These are phyloP conservation scores for Oscarella lobularis DNA, from an alignment of 37 sponge, comb jelly and placozoan genomes.

Conservation along the genomic window DNA sequence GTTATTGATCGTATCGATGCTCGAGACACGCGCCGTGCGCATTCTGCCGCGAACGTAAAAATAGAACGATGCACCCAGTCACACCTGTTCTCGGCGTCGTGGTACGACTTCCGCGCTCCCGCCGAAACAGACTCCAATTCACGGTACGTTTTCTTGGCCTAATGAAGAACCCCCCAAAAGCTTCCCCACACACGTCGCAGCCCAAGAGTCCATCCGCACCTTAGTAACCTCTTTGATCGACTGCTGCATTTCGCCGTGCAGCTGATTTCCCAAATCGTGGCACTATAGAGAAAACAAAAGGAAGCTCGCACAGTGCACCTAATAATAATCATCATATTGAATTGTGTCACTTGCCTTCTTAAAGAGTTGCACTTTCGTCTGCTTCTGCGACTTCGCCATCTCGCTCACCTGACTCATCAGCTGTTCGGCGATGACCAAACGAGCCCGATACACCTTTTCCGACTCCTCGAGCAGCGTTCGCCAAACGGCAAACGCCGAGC, in stretches of 20 bases:
- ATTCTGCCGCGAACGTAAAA: too few relatives aligned
- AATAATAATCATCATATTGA: too few relatives aligned
- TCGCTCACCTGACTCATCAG: slow-evolving; percentile 35
- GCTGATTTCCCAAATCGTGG: slow-evolving; percentile 8
- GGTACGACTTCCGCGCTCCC: slow-evolving; percentile 43
- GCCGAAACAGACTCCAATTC: slow-evolving; percentile 43
- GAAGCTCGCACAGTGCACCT: not conserved
- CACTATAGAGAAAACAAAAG: too few relatives aligned
- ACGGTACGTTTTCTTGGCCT: slow-evolving; percentile 54
- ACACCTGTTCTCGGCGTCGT: slow-evolving; percentile 32
- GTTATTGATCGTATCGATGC: too few relatives aligned
- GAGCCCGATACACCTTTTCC: slow-evolving; percentile 22
- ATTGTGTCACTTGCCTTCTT: too few relatives aligned
- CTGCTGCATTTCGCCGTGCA: slow-evolving; percentile 62
- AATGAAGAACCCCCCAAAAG: not conserved
- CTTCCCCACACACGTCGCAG: not conserved
- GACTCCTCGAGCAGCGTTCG: slow-evolving; percentile 42
- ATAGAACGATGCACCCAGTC: too few relatives aligned
- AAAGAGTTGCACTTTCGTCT: slow-evolving; percentile 40
- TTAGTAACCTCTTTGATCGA: slow-evolving; percentile 31
- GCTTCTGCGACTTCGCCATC: slow-evolving; percentile 28
- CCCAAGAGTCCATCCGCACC: slow-evolving; percentile 8
- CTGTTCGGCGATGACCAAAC: slow-evolving; percentile 28
- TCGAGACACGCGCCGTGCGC: too few relatives aligned
- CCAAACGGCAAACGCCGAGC: slow-evolving; percentile 60